phyloP scores from a whole-genome alignment of 64 coral and sea anemone species.

The Trachythela sp. region DNA sequence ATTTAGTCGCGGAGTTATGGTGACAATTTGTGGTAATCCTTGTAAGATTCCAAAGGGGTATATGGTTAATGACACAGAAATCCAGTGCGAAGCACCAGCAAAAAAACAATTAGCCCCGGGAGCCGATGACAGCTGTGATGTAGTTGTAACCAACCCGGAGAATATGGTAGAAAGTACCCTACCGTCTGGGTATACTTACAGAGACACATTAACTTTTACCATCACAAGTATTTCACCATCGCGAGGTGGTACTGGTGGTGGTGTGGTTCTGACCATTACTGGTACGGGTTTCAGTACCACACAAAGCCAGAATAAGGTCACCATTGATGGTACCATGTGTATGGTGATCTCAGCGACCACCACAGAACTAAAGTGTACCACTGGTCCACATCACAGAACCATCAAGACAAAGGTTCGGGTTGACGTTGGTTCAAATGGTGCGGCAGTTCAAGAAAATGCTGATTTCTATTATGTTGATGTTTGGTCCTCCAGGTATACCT shows the following conservation, averaged over 20 bases:
- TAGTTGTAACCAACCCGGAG: conserved; percentile 34
- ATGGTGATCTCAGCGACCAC: conserved; percentile 41
- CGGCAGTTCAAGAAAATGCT: conserved; percentile 47
- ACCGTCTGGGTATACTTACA: conserved; percentile 63
- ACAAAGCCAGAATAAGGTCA: conserved; percentile 61
- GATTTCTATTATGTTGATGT: conserved; percentile 84
- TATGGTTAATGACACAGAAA: conserved; percentile 26
- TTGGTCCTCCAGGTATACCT: conserved; percentile 76
- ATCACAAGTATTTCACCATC: conserved; percentile 61
- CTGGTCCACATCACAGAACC: conserved; percentile 62
- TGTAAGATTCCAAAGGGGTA: conserved; percentile 22
- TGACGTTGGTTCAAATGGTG: conserved; percentile 77
- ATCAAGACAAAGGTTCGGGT: conserved; percentile 69
- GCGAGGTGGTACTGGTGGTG: conserved; percentile 86
- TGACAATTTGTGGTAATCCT: conserved; percentile 61
- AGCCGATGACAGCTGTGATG: neutral
- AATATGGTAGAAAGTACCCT: conserved; percentile 5
- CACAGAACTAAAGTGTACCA: conserved; percentile 45
- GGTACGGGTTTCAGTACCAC: conserved; percentile 69
- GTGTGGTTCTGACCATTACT: conserved; percentile 57
- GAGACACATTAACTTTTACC: conserved; percentile 58
- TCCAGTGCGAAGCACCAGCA: conserved; percentile 61
- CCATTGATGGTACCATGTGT: conserved; percentile 75
- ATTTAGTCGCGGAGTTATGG: conserved; percentile 38
- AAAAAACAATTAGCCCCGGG: conserved; percentile 43